Conservation (phyloP, 2,113 vertebrate species). For the Lipophrys pholis region DNA sequence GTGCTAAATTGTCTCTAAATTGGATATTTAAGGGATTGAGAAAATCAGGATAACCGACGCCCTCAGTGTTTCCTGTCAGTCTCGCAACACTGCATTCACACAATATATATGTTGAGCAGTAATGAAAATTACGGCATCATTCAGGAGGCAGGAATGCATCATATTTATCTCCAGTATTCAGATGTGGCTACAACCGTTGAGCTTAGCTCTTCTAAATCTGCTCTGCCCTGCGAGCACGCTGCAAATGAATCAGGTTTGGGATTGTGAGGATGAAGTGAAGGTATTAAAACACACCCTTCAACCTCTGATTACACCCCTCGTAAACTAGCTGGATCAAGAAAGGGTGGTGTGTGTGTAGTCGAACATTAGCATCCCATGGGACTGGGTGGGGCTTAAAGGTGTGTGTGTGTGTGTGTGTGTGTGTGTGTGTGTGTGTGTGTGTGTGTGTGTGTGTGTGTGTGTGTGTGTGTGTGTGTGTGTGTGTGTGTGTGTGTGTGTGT, state of each 20-base stretch:
- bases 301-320: slow-evolving; percentile 41
- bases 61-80: slow-evolving; percentile 23
- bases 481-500: slow-evolving; percentile 22
- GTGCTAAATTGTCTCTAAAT: slow-evolving; percentile 72
- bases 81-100: slow-evolving; percentile 8
- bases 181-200: slow-evolving; percentile 32
- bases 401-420: slow-evolving; percentile 38
- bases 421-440: slow-evolving; percentile 22
- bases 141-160: slow-evolving; percentile 22
- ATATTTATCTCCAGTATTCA: slow-evolving; percentile 66
- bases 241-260: slow-evolving; percentile 34
- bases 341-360: slow-evolving; percentile 27
- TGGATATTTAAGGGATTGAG: slow-evolving; percentile 66
- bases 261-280: not conserved
- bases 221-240: slow-evolving; percentile 2
- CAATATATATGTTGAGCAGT: slow-evolving; percentile 21
- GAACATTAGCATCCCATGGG: slow-evolving; percentile 37
- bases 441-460: slow-evolving; percentile 22
- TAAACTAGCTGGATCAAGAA: slow-evolving; percentile 55
- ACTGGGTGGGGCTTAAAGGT: slow-evolving; percentile 36
- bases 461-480: slow-evolving; percentile 31
- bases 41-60: slow-evolving; percentile 35
- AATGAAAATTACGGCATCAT: slow-evolving; percentile 48
- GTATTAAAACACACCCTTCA: slow-evolving; percentile 37
- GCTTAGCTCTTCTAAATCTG: slow-evolving; percentile 31